Percentiles rank a stretch among this genome's conserved stretches.
phyloP scores from a whole-genome alignment of 2,113 vertebrate species.

The Catharus minimus region DNA sequence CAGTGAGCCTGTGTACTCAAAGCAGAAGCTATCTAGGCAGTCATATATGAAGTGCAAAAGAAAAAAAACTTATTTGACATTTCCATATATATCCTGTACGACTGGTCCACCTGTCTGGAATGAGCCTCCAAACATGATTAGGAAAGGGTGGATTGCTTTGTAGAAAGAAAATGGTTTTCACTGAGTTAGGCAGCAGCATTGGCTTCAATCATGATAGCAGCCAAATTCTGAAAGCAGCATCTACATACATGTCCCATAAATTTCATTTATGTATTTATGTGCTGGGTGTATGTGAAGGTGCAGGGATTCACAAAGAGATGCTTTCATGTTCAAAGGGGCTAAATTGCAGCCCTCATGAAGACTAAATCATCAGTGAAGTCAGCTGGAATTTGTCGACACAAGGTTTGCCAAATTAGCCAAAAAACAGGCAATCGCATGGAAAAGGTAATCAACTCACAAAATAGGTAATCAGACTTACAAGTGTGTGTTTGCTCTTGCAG shows the following conservation, averaged over 20 bases:
- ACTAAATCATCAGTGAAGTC: slow-evolving; percentile 11
- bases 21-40: not conserved
- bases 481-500: not conserved
- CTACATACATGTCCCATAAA: not conserved
- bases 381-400: not conserved
- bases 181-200: not conserved
- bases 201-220: not conserved
- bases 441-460: slow-evolving; percentile 44
- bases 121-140: not conserved
- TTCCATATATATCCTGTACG: not conserved
- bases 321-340: slow-evolving; percentile 12
- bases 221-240: not conserved
- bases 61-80: not conserved
- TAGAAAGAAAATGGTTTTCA: not conserved
- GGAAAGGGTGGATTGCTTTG: not conserved
- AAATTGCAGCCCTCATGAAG: not conserved
- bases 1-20: not conserved
- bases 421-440: not conserved
- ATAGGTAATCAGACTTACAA: slow-evolving; percentile 21
- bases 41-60: not conserved
- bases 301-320: not conserved
- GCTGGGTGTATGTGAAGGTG: not conserved
- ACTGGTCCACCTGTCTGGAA: not conserved
- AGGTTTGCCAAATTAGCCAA: slow-evolving; percentile 41
- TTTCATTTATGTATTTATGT: not conserved